phyloP scores from a whole-genome alignment of 2,888 invertebrate species.

The Blastobasis adustella region DNA sequence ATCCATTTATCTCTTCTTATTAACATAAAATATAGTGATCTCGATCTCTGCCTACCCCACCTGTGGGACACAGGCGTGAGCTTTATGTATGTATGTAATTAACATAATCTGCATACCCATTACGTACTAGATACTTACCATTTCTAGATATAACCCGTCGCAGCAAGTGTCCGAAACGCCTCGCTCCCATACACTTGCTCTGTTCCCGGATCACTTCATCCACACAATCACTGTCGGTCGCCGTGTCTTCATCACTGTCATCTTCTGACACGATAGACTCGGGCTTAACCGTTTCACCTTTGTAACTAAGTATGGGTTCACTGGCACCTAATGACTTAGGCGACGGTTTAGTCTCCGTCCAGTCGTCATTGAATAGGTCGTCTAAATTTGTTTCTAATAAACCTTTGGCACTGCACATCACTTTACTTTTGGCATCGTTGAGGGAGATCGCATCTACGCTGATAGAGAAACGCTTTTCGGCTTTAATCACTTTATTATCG shows the following conservation, averaged over 20 bases:
- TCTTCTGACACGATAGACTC: conserved; percentile 59
- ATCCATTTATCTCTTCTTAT: too few relatives aligned
- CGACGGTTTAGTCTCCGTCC: conserved; percentile 43
- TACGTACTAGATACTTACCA: conserved; percentile 38
- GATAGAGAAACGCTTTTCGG: conserved; percentile 54
- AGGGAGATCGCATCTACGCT: conserved; percentile 59
- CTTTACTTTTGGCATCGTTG: conserved; percentile 59
- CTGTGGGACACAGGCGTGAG: too few relatives aligned
- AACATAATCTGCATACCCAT: not conserved
- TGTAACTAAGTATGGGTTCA: conserved; percentile 57
- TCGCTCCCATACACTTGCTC: conserved; percentile 63
- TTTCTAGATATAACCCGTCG: conserved; percentile 65
- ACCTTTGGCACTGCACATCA: conserved; percentile 74
- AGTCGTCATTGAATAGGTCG: conserved; percentile 59
- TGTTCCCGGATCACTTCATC: conserved; percentile 59
- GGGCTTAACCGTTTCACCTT: conserved; percentile 40
- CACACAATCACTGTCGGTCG: conserved; percentile 58
- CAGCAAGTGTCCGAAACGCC: conserved; percentile 59
- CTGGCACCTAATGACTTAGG: conserved; percentile 61
- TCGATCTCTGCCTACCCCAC: too few relatives aligned
- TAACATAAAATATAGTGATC: too few relatives aligned
- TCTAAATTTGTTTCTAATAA: conserved; percentile 72
- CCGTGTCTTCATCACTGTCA: conserved; percentile 57
- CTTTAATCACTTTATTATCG: conserved; percentile 32
- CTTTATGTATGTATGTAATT: too few relatives aligned